phyloP scores from a whole-genome alignment of 2,113 vertebrate genomes.

The Ptilorrhoa leucosticta region DNA sequence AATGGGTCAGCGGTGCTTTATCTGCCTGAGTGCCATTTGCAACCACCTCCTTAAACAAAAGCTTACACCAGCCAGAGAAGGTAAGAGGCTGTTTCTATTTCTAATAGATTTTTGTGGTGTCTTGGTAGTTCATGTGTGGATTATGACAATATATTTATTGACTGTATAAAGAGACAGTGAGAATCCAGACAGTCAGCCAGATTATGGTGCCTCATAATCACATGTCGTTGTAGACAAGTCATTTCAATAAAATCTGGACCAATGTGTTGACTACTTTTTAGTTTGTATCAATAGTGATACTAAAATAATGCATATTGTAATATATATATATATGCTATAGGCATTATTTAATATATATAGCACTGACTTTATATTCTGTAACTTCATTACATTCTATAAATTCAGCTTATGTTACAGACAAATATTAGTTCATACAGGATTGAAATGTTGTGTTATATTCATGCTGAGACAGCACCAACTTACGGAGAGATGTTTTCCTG shows the following conservation, averaged over 20 bases:
- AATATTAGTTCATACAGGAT: not conserved
- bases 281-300: not conserved
- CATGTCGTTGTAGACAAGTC: accelerated
- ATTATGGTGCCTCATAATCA: not conserved
- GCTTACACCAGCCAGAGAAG: conserved; percentile 84
- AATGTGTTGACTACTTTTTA: not conserved
- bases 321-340: not conserved
- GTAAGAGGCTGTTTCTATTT: conserved; percentile 53
- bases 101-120: not conserved
- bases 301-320: not conserved
- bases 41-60: conserved; percentile 90
- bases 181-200: not conserved
- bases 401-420: not conserved
- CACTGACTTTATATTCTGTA: not conserved
- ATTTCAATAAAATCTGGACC: not conserved
- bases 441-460: not conserved
- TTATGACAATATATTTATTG: not conserved
- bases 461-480: not conserved
- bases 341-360: not conserved
- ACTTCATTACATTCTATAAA: not conserved
- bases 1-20: conserved; percentile 79
- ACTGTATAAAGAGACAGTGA: not conserved
- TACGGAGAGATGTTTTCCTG: not conserved
- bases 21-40: conserved; percentile 80
- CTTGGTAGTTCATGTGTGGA: not conserved